Percentiles rank a stretch among this genome's conserved stretches.
Conservation (phyloP, 2,797 vertebrate genomes). For the Parambassis ranga region DNA sequence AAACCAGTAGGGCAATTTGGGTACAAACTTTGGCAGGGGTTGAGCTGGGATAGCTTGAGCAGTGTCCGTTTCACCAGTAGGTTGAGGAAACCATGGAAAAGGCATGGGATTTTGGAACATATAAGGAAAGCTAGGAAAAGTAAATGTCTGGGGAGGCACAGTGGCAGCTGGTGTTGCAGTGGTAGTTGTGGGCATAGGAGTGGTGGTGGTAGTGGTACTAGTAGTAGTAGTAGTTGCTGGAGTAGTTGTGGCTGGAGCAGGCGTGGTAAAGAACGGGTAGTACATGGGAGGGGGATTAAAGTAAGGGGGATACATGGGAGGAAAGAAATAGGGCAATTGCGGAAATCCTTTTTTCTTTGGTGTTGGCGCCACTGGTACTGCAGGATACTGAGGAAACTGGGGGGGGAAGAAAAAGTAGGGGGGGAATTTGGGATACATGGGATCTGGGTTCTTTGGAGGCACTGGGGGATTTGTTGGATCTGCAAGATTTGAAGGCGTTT, state of each 20-base stretch:
- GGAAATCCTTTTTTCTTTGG: not conserved
- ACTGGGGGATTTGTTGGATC: not conserved
- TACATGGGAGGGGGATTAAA: not conserved
- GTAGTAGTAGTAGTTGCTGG: not conserved
- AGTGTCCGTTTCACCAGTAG: too few species aligned
- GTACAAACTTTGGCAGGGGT: too few species aligned
- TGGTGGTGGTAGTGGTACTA: not conserved
- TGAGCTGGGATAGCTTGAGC: too few species aligned
- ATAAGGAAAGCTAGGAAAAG: not conserved
- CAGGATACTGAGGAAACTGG: not conserved
- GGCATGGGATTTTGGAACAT: not conserved
- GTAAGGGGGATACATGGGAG: not conserved
- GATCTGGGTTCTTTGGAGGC: not conserved
- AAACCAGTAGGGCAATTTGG: too few species aligned
- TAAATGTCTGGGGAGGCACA: accelerated
- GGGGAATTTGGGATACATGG: not conserved
- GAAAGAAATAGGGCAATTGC: not conserved
- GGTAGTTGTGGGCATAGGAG: not conserved
- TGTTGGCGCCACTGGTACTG: accelerated
- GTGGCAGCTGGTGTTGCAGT: not conserved
- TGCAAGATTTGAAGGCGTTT: not conserved
- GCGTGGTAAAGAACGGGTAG: not conserved
- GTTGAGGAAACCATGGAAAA: not conserved
- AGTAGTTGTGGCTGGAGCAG: not conserved
- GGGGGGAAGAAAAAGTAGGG: not conserved